Evolutionary conservation across 2,888 invertebrate genomes (phyloP).

Genomic region (Adelognathus sp.): DNA sequence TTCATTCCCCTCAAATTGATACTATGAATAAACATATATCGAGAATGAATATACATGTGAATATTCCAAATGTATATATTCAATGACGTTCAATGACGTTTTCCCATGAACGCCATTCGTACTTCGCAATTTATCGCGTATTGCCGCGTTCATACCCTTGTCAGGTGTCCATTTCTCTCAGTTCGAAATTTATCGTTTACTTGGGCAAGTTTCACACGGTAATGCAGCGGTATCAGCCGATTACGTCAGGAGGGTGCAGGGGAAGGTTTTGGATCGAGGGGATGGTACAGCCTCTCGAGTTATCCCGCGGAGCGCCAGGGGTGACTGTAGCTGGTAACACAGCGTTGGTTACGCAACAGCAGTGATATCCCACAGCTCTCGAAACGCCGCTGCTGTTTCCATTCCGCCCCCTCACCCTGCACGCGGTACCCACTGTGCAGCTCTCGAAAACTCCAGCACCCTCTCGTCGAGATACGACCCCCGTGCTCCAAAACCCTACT

Average conservation of each 20-base stretch:
- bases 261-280: slow-evolving; percentile 30
- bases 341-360: slow-evolving; percentile 30
- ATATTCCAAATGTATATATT: too few species aligned
- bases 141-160: too few species aligned
- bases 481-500: background rate
- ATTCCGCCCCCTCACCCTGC: too few species aligned
- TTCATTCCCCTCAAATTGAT: too few species aligned
- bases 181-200: slow-evolving; percentile 61
- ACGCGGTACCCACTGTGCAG: background rate
- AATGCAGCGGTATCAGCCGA: slow-evolving; percentile 51
- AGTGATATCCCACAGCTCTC: slow-evolving; percentile 55
- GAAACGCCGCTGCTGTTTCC: slow-evolving; percentile 34
- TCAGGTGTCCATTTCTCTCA: slow-evolving; percentile 59
- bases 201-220: slow-evolving; percentile 57
- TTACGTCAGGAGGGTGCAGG: slow-evolving; percentile 50
- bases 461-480: slow-evolving; percentile 30
- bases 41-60: too few species aligned
- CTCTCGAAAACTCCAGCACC: slow-evolving; percentile 17
- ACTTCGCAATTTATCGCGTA: too few species aligned
- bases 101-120: too few species aligned
- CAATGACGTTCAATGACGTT: too few species aligned
- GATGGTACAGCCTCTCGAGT: slow-evolving; percentile 30
- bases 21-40: too few species aligned
- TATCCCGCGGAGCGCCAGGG: slow-evolving; percentile 38
- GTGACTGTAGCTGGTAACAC: slow-evolving; percentile 3